These are phyloP conservation scores for Cacoxenus indagator DNA, from an alignment of 2,888 invertebrate genomes.

Conservation along the genomic window DNA sequence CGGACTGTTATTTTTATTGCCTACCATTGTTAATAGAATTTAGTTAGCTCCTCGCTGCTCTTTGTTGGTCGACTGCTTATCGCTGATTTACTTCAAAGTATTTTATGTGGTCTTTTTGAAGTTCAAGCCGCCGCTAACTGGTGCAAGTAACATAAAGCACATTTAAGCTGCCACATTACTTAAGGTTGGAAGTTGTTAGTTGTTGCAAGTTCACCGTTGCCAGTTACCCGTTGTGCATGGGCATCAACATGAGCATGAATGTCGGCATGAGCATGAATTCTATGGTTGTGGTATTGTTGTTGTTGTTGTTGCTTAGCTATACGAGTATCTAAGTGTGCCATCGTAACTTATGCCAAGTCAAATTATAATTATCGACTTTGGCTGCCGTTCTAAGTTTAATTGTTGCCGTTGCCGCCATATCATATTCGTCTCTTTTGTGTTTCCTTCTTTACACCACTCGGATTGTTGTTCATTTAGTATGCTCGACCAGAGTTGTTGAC, in stretches of 20 bases:
- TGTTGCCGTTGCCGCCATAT: not conserved
- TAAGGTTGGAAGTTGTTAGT: not conserved
- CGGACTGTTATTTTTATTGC: not conserved
- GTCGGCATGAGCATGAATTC: no score
- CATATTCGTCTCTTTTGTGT: not conserved
- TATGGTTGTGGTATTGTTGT: not conserved
- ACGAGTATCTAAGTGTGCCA: slow-evolving; percentile 4
- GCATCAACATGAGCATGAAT: no score
- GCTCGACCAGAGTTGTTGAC: slow-evolving; percentile 21
- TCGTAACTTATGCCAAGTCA: not conserved
- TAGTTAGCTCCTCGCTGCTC: not conserved
- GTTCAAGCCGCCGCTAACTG: not conserved
- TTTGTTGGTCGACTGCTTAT: not conserved
- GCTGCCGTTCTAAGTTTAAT: no score
- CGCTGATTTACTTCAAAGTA: not conserved
- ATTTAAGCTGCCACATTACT: not conserved
- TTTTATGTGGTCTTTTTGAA: not conserved
- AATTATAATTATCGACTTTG: slow-evolving; percentile 1
- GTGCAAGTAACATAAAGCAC: not conserved
- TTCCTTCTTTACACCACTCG: not conserved
- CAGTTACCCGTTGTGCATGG: not conserved
- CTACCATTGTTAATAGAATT: not conserved
- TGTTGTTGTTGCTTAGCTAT: slow-evolving; percentile 17
- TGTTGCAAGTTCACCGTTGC: not conserved
- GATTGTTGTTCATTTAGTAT: not conserved